Conservation (phyloP, 2,113 vertebrate species). For the Parus major region DNA sequence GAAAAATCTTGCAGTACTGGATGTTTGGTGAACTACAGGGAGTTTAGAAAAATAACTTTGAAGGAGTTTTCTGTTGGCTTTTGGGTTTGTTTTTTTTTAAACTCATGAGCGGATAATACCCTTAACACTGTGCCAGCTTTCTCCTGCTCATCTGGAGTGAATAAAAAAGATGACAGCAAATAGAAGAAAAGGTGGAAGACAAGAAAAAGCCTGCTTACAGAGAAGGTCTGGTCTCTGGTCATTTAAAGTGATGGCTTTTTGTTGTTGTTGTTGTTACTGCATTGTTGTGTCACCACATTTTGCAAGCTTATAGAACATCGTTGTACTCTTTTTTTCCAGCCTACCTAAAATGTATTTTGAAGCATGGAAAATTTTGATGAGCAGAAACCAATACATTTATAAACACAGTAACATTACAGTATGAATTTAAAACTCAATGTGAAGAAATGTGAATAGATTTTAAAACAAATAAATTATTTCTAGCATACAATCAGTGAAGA, state of each 20-base stretch:
- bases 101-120: background rate
- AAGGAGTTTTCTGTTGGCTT: background rate
- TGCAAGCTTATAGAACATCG: background rate
- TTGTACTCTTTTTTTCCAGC: background rate
- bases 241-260: background rate
- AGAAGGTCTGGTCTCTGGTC: background rate
- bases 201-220: background rate
- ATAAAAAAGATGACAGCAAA: background rate
- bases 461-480: background rate
- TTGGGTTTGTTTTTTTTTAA: fast-evolving
- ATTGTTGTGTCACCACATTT: background rate
- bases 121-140: background rate
- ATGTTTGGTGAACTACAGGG: background rate
- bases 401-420: background rate
- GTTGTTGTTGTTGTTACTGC: background rate
- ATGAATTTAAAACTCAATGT: background rate
- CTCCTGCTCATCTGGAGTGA: background rate
- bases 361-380: background rate
- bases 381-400: background rate
- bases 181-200: background rate
- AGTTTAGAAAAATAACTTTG: background rate
- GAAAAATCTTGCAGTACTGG: background rate
- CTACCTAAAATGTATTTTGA: background rate
- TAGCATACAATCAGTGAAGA: background rate
- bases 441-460: background rate